Conservation (phyloP, 2,888 invertebrate species). For the Drosophila falleni region DNA sequence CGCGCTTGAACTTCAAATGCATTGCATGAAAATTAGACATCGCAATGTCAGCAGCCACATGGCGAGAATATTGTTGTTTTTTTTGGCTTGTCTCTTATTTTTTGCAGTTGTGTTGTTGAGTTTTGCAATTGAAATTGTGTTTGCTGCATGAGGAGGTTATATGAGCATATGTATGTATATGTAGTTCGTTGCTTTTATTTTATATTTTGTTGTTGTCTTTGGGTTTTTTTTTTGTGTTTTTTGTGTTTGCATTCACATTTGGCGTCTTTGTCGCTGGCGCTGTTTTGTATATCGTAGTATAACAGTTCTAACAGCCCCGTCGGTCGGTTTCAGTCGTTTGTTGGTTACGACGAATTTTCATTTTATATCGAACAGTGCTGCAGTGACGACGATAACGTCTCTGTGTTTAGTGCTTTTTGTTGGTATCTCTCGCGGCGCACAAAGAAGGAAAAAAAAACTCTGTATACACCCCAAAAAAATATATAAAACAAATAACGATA, state of each 20-base stretch:
- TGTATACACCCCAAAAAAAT: constrained; percentile 53
- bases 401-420: constrained; percentile 53
- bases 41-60: constrained; percentile 62
- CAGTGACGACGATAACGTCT: constrained; percentile 60
- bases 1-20: constrained; percentile 79
- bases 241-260: constrained; percentile 36
- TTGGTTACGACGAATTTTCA: constrained; percentile 76
- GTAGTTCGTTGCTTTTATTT: constrained; percentile 44
- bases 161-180: constrained; percentile 9
- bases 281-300: constrained; percentile 67
- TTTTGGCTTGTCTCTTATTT: constrained; percentile 24
- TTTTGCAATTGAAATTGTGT: constrained; percentile 49
- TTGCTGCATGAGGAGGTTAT: constrained; percentile 48
- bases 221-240: constrained; percentile 1
- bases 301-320: constrained; percentile 64
- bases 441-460: constrained; percentile 46
- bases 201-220: background rate
- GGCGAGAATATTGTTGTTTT: constrained; percentile 44
- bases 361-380: constrained; percentile 77
- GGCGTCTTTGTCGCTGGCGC: constrained; percentile 51
- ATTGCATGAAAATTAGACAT: constrained; percentile 54
- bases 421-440: constrained; percentile 64
- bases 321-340: constrained; percentile 57
- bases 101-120: constrained; percentile 15
- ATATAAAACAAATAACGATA: constrained; percentile 13